These are phyloP conservation scores for Ciconia nigra DNA, from an alignment of 2,797 vertebrate species.

Conservation along the genomic window DNA sequence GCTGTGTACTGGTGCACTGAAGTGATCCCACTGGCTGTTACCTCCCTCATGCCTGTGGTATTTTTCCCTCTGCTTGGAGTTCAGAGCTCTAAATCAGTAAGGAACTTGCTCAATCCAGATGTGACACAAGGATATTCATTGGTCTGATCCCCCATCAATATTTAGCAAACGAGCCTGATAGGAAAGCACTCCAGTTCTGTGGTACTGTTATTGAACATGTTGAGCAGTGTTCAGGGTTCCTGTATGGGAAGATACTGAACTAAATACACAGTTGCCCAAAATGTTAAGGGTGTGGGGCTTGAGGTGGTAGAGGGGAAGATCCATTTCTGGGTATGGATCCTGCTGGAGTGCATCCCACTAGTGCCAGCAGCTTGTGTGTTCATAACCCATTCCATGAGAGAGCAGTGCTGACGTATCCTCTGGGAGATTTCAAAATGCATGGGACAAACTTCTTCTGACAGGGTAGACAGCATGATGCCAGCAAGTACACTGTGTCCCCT, in stretches of 20 bases:
- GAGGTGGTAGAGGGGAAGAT: not conserved
- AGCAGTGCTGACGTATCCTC: not conserved
- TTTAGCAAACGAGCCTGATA: not conserved
- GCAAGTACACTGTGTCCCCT: not conserved
- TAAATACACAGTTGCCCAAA: not conserved
- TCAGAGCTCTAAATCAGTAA: constrained; percentile 88
- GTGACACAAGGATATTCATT: not conserved
- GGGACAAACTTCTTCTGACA: not conserved
- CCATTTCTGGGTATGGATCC: not conserved
- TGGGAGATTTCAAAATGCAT: not conserved
- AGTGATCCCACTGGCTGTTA: constrained; percentile 90
- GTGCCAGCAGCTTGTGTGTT: not conserved
- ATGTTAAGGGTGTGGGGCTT: not conserved
- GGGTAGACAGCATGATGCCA: not conserved
- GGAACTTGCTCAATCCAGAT: not conserved
- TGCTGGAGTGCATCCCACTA: not conserved
- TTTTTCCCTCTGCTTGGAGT: constrained; percentile 92
- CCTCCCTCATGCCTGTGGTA: constrained; percentile 87
- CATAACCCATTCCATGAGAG: not conserved
- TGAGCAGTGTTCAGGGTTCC: not conserved
- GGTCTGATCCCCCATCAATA: not conserved
- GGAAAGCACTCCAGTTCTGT: not conserved
- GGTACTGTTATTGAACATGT: not conserved
- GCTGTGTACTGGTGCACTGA: constrained; percentile 96
- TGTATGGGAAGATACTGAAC: not conserved